Percentiles rank a stretch among this genome's conserved stretches.
These are phyloP conservation scores for Pogonomyrmex barbatus DNA, from an alignment of 1,140 invertebrate species.

Conservation along the genomic window DNA sequence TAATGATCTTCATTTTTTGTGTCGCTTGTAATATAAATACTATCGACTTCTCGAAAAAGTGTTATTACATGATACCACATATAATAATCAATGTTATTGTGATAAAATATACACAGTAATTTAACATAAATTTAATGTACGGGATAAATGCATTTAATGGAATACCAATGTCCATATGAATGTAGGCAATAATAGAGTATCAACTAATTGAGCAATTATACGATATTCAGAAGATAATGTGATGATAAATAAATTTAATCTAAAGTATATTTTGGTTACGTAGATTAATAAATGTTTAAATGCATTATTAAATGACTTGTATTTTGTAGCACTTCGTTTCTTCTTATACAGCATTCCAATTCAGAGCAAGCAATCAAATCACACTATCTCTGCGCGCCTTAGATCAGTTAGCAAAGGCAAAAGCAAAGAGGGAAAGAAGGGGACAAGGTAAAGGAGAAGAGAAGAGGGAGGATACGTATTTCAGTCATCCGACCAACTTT, in stretches of 20 bases:
- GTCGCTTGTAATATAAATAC: neutral
- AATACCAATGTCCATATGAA: conserved; percentile 8
- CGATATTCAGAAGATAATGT: neutral
- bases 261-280: neutral
- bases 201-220: conserved; percentile 30
- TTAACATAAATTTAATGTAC: conserved; percentile 1
- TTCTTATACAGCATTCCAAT: neutral
- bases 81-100: neutral
- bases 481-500: conserved; percentile 84
- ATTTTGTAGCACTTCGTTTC: neutral
- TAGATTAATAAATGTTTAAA: conserved; percentile 3
- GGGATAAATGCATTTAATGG: conserved; percentile 17
- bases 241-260: neutral
- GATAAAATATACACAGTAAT: neutral
- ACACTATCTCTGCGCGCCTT: conserved; percentile 39
- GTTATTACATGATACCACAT: neutral
- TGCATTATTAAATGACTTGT: neutral
- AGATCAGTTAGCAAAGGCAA: conserved; percentile 48
- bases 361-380: conserved; percentile 33
- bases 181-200: conserved; percentile 12
- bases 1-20: neutral
- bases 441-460: conserved; percentile 34
- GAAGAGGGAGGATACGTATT: conserved; percentile 80
- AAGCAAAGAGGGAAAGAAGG: conserved; percentile 29
- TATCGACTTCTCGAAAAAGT: neutral